phyloP scores from a whole-genome alignment of 2,113 vertebrate genomes.

The Hoplias malabaricus region DNA sequence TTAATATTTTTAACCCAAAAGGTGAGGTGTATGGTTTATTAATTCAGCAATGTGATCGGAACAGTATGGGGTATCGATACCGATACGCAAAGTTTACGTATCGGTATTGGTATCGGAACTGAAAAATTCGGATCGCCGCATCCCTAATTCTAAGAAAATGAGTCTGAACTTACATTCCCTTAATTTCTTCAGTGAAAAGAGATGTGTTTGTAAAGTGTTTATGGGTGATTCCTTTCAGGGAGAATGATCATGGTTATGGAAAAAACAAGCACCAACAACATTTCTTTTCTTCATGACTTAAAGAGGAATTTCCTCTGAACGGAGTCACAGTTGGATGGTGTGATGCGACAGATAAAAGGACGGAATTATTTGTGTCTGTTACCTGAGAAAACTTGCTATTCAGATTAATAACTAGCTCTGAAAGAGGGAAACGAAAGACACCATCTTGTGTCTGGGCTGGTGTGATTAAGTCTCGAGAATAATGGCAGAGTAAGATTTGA shows the following conservation, averaged over 20 bases:
- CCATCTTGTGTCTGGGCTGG: slow-evolving; percentile 1
- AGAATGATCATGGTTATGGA: slow-evolving; percentile 1
- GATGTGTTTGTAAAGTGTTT: background rate
- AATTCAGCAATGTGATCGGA: no score
- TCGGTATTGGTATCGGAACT: no score
- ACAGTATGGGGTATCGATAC: no score
- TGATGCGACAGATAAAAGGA: background rate
- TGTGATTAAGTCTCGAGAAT: slow-evolving; percentile 23
- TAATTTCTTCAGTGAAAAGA: background rate
- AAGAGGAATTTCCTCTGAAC: background rate
- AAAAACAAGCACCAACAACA: background rate
- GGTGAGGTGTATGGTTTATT: no score
- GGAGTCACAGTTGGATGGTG: background rate
- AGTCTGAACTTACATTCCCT: background rate
- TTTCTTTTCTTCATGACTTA: background rate
- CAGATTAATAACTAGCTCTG: slow-evolving; percentile 4
- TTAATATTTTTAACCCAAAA: no score
- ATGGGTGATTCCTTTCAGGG: background rate
- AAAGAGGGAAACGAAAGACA: slow-evolving; percentile 19
- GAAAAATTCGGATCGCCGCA: no score
- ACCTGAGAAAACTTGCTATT: background rate
- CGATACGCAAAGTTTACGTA: no score
- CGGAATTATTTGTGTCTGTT: background rate
- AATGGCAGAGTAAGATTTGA: slow-evolving; percentile 13
- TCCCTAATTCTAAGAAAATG: background rate